Base-by-base conservation (phyloP, 2,888 invertebrate species). In the Plusia festucae region DNA sequence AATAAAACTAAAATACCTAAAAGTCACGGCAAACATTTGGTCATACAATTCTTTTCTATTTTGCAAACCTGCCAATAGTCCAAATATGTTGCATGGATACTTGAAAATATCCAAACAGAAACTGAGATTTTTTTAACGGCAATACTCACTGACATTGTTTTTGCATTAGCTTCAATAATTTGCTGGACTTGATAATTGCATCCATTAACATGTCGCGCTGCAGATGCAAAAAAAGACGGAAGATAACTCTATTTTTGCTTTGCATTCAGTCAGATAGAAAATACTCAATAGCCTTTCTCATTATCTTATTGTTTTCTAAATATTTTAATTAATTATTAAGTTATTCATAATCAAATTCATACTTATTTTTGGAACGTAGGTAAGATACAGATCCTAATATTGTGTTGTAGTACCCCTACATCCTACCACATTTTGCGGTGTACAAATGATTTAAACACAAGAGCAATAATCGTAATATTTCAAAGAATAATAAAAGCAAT, bases 141-240 rank as follows among this genome's bases (percentile, higher is more conserved):
- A n/a, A 40, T n/a, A n/a, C n/a, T 6, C n/a, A n/a, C n/a, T 40
- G n/a, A 40, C 40, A 40, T 40, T 40, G 40, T 40, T 40, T 40
- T 40, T 40, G 40, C 40, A 40, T 40, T n/a, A 40, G 40, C 40
- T 40, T 40, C 40, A 40, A 40, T 40, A 40, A 40, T n/a, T 40
- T 6, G 40, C 40, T 6, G 40, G 40, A n/a, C 40, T 40, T 40
- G 40, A 40, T 40, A 40, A 40, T 40, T n/a, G 40, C n/a, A n/a
- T n/a, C 40, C 40, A 40, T 40, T 40, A 40, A 40, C n/a, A 40
- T n/a, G 15, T 15, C 40, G 40, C 40, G n/a, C n/a, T 40, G 40
- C 40, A 40, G n/a, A n/a, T 40, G 40, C 40, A 40, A 40, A 40
- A 40, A 40, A 0, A 15, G 4, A 15, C n/a, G 7, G 13, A 40